Conservation (phyloP, 2,888 invertebrate genomes). For the Platycnemis pennipes region DNA sequence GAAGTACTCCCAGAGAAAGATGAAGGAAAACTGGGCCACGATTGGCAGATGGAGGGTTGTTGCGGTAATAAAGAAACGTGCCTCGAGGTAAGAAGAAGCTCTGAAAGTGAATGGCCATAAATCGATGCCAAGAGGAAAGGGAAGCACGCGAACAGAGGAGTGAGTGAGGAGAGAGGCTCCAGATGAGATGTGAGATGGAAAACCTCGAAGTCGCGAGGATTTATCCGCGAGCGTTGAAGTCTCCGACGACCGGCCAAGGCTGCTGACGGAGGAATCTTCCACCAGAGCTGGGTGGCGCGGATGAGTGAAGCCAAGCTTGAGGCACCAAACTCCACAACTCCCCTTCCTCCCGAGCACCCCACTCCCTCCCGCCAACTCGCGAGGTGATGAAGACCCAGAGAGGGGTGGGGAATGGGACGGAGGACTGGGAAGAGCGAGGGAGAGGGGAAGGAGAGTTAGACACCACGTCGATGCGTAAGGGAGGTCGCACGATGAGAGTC, state of each 20-base stretch:
- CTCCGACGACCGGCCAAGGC: neutral
- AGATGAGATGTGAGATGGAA: neutral
- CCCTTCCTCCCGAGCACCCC: neutral
- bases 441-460: neutral
- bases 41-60: constrained; percentile 5
- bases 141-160: neutral
- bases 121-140: constrained; percentile 41
- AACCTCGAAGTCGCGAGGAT: neutral
- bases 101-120: constrained; percentile 41
- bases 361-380: neutral
- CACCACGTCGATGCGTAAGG: neutral
- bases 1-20: neutral
- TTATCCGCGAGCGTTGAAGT: neutral
- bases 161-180: neutral
- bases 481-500: constrained; percentile 3
- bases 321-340: neutral
- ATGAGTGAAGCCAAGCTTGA: neutral
- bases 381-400: constrained; percentile 15
- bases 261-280: neutral
- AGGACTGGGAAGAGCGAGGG: neutral
- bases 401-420: neutral
- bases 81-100: constrained; percentile 30
- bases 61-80: constrained; percentile 9
- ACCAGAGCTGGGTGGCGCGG: neutral
- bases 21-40: constrained; percentile 9